phyloP scores from a whole-genome alignment of 2,888 invertebrate genomes.

The Calameuta filiformis region DNA sequence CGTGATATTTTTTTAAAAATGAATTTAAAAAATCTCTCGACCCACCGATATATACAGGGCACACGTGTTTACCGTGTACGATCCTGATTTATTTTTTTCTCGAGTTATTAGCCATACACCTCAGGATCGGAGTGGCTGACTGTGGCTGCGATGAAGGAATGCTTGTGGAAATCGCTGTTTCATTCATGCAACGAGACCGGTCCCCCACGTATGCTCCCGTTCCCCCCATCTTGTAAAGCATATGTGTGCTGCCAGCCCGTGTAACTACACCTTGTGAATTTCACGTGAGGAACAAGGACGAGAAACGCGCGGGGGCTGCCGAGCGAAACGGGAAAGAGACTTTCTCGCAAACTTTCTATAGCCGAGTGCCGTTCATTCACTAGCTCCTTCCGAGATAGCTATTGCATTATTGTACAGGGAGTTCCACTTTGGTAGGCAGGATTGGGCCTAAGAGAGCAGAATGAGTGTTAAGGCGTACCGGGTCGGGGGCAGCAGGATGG shows the following conservation, averaged over 20 bases:
- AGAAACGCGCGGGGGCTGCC: constrained; percentile 26
- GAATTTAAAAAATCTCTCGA: background rate
- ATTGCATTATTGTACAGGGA: constrained; percentile 15
- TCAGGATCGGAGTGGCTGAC: background rate
- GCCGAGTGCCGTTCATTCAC: constrained; percentile 46
- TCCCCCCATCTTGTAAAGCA: constrained; percentile 16
- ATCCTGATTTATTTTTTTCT: background rate
- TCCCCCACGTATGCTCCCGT: constrained; percentile 29
- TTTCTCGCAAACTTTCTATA: constrained; percentile 58
- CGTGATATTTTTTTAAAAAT: too few species aligned
- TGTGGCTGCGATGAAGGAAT: background rate
- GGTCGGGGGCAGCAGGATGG: background rate
- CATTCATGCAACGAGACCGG: constrained; percentile 51
- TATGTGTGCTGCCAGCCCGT: background rate
- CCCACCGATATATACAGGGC: background rate
- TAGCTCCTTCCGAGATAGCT: constrained; percentile 22
- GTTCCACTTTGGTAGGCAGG: background rate
- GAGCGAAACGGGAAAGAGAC: constrained; percentile 39
- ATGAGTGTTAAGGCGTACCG: background rate
- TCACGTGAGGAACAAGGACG: constrained; percentile 6
- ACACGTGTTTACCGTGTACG: background rate
- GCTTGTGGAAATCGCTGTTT: constrained; percentile 55
- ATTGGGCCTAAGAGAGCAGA: background rate
- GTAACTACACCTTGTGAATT: constrained; percentile 2
- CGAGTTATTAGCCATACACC: background rate